A percentile compares a stretch with the other conserved stretches of the same genome.
Evolutionary conservation across 2,113 vertebrate genomes (phyloP).

Genomic region (Artemisiospiza belli): DNA sequence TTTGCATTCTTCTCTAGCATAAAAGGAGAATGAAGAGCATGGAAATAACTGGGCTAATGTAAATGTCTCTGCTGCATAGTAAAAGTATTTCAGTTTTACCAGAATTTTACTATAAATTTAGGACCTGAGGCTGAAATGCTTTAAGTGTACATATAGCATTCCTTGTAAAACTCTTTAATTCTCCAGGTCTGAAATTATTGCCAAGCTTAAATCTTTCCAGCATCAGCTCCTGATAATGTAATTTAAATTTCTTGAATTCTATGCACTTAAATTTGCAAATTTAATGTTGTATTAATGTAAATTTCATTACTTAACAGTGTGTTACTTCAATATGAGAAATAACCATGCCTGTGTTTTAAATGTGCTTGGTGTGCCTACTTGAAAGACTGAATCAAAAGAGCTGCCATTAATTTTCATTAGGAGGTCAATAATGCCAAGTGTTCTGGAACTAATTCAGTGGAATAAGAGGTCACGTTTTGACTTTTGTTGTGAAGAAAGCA

Average conservation of each 20-base stretch:
- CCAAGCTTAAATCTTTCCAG: not conserved
- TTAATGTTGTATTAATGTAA: not conserved
- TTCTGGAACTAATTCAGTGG: slow-evolving; percentile 56
- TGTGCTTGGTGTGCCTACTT: not conserved
- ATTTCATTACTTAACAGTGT: not conserved
- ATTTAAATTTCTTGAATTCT: not conserved
- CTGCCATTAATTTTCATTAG: slow-evolving; percentile 68
- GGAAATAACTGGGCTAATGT: not conserved
- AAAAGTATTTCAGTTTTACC: not conserved
- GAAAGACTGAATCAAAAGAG: slow-evolving; percentile 37
- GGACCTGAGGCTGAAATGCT: not conserved
- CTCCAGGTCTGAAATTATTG: not conserved
- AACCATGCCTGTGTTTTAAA: not conserved
- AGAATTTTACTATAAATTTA: not conserved
- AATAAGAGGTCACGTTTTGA: slow-evolving; percentile 52
- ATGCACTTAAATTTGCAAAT: not conserved
- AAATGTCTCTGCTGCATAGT: not conserved
- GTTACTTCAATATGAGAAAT: not conserved
- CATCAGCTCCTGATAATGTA: not conserved
- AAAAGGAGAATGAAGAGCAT: not conserved
- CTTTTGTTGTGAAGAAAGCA: slow-evolving; percentile 66
- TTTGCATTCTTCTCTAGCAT: not conserved
- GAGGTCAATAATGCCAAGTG: slow-evolving; percentile 61
- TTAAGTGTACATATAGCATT: not conserved
- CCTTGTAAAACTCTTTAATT: not conserved